Conservation (phyloP, 2,113 vertebrate species). For the Myrmophylax atrothorax region DNA sequence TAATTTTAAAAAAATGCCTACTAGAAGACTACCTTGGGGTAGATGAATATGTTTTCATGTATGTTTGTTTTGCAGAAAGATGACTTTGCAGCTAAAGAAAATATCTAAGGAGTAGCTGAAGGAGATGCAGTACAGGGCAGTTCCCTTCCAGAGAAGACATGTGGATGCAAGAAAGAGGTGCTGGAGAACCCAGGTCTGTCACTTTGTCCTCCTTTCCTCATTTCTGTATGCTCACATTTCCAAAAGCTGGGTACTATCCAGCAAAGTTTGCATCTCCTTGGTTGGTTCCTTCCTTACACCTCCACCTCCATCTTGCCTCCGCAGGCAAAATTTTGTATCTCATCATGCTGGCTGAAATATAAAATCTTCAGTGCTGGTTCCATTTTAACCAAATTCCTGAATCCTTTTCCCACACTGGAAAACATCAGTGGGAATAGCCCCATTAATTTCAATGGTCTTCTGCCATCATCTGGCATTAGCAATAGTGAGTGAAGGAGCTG, state of each 20-base stretch:
- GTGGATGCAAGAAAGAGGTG: background rate
- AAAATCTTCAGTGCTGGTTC: background rate
- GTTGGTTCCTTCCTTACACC: background rate
- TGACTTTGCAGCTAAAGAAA: background rate
- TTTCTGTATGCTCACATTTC: background rate
- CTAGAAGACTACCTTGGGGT: background rate
- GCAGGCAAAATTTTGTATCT: background rate
- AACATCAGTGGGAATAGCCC: background rate
- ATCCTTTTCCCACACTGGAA: background rate
- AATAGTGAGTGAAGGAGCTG: background rate
- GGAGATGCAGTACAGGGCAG: background rate
- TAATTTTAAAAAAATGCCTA: conserved; percentile 5
- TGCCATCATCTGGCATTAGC: background rate
- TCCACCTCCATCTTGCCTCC: accelerated
- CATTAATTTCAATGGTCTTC: conserved; percentile 3
- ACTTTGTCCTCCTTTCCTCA: background rate
- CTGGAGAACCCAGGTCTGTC: background rate
- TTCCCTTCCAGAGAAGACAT: background rate
- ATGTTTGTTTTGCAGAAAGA: background rate
- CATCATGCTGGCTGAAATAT: background rate
- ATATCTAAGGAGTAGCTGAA: background rate
- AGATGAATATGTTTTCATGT: background rate
- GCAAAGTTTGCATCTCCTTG: background rate
- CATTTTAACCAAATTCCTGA: background rate
- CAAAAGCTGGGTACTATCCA: background rate